Percentiles rank a stretch among this genome's conserved stretches.
Evolutionary conservation across 2,113 vertebrate species (phyloP).

Genomic region (Myodes glareolus): DNA sequence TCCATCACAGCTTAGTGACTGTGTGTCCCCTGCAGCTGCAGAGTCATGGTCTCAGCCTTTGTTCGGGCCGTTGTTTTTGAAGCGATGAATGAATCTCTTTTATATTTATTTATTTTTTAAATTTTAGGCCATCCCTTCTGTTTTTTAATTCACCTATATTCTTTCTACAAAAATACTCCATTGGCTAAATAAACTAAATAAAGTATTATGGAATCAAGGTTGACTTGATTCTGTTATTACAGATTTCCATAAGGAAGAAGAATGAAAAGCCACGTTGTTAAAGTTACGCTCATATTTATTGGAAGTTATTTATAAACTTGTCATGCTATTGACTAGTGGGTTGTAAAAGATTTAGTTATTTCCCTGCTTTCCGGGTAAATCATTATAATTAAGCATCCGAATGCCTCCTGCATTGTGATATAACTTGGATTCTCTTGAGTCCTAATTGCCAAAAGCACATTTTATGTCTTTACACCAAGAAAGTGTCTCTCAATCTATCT

Average conservation of each 20-base stretch:
- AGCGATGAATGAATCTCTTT: conserved; percentile 12
- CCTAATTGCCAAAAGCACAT: neutral
- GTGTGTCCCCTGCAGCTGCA: conserved; percentile 35
- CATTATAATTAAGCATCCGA: conserved; percentile 73
- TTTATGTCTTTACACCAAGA: conserved; percentile 58
- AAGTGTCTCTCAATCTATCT: neutral
- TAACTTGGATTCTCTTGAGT: conserved; percentile 62
- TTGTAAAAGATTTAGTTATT: conserved; percentile 63
- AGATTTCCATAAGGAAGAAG: neutral
- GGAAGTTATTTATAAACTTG: conserved; percentile 62
- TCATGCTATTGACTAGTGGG: conserved; percentile 64
- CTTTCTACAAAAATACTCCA: conserved; percentile 40
- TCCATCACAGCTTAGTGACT: neutral
- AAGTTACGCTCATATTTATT: conserved; percentile 70
- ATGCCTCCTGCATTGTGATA: conserved; percentile 6
- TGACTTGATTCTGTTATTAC: conserved; percentile 27
- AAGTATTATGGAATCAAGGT: conserved; percentile 40
- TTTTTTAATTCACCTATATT: conserved; percentile 40
- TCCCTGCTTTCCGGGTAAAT: conserved; percentile 52
- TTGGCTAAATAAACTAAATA: conserved; percentile 63
- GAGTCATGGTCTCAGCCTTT: neutral
- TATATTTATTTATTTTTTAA: conserved; percentile 33
- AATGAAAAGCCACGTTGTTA: conserved; percentile 10
- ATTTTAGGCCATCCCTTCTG: neutral
- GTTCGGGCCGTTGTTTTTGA: conserved; percentile 6